phyloP scores from a whole-genome alignment of 2,797 vertebrate genomes.

The Rhinichthys osculus region DNA sequence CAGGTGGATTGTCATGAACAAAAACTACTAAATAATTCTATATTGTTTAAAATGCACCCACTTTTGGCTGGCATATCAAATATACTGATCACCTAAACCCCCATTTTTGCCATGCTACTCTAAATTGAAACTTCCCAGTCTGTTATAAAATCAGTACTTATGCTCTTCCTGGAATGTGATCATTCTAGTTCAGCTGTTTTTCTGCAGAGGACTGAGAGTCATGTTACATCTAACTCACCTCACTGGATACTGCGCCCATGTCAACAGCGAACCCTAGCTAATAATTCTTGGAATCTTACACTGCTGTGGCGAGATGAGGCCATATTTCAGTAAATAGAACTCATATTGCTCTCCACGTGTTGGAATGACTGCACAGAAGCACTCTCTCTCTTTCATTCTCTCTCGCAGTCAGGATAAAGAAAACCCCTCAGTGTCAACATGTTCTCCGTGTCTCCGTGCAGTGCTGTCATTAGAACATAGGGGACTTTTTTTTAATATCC shows the following conservation, averaged over 20 bases:
- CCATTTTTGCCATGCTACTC: not conserved
- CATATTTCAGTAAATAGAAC: conserved; percentile 85
- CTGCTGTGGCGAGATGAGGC: conserved; percentile 63
- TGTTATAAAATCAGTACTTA: not conserved
- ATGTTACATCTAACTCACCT: conserved; percentile 22
- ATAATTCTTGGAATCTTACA: conserved; percentile 48
- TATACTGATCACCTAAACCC: not conserved
- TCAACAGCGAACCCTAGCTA: conserved; percentile 44
- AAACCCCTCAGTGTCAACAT: conserved; percentile 81
- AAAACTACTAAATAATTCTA: not conserved
- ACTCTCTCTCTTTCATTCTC: conserved; percentile 60
- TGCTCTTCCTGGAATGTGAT: conserved; percentile 10
- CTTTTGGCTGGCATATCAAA: not conserved
- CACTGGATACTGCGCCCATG: conserved; percentile 28
- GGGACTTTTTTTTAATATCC: conserved; percentile 61
- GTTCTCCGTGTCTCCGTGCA: conserved; percentile 63
- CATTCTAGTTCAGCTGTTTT: not conserved
- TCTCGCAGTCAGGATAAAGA: conserved; percentile 63
- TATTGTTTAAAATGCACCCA: not conserved
- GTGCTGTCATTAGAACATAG: conserved; percentile 57
- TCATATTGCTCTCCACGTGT: conserved; percentile 80
- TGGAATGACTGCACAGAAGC: conserved; percentile 72
- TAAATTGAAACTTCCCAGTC: not conserved
- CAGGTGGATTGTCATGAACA: not conserved
- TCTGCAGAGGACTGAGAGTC: conserved; percentile 1